Base-by-base conservation (phyloP, 2,888 invertebrate species). In the Myopa testacea region DNA sequence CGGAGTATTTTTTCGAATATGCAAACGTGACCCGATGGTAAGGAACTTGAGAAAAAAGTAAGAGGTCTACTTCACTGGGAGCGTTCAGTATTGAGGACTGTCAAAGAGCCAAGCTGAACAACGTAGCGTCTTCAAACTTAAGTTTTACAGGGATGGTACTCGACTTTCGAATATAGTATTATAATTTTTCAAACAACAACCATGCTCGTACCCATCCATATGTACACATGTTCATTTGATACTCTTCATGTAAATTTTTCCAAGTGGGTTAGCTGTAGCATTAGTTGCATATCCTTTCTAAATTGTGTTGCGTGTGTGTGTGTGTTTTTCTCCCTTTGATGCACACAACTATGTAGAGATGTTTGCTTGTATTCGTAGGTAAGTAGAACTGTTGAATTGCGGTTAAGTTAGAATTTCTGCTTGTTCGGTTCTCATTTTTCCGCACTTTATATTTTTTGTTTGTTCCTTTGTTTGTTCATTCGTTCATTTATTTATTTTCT, bases 341-440 rank as follows among this genome's bases (percentile, higher is more conserved):
- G 45, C 45, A 45, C 10, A 45, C 7, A 26, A 45, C 4, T 55
- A 6, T 16, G 55, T 55, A 4, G 55, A 5, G 55, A n/a, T 55
- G 55, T n/a, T 14, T 10, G 55, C 4, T 12, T 5, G 55, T 55
- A n/a, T 55, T 55, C 10, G 55, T 55, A 55, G n/a, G 55, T 55
- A 55, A 55, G 55, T n/a, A 16, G 16, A 55, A n/a, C 55, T 55
- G 55, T 55, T 55, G 55, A 55, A 16, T 55, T 55, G 55, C 55
- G 55, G n/a, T 55, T 55, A 55, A 55, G 55, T 55, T 55, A n/a
- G 55, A 16, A 55, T 55, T 55, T 55, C 55, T n/a, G n/a, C 55
- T 55, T 10, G 55, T 16, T 55, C 55, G n/a, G 55, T 5, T 55
- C 55, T n/a, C 16, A 5, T n/a, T n/a, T 14, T 55, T 55, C 55